Evolutionary conservation across 2,888 invertebrate genomes (phyloP), one percentile per base, ranked within the genome.

Genomic region (Campoplex capitator): DNA sequence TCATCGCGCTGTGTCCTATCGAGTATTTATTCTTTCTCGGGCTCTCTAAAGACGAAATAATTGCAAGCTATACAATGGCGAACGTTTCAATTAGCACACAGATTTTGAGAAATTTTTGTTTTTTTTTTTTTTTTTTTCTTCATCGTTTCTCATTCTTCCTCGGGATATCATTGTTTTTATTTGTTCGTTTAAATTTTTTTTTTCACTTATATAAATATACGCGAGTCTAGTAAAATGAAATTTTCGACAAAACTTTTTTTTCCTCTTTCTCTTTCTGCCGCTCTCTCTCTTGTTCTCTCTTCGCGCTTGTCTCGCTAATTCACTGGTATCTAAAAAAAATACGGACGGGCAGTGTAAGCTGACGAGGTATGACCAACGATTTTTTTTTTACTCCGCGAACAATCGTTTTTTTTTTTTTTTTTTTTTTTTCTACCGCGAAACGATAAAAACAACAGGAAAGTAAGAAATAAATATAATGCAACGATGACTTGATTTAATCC

Each of bases 271-370:
- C 13, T 11, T 11, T 11, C 51, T 18, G n/a, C 51, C 54, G 48
- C 65, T 79, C 28, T 18, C 23, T 56, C 56, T 51, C 51, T 51
- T 6, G 18, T 18, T 35, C 42, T 42, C 58, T 80, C 48, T 58
- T 68, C 65, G 56, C 73, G 45, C 65, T 73, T 76, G 81, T 71
- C 84, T 81, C 80, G 82, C 86, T 85, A 85, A 85, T 71, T 85
- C 58, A 9, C 48, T 86, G 81, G 81, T 85, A 78, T 83, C 83
- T 83, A 87, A 81, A 85, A 85, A 38, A 89, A 89, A 89, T 91
- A 92, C 90, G 91, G 91, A 91, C 91, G 92, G 93, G 92, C 92
- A 92, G 93, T 92, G 92, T 92, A 91, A 91, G 91, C 92, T 92
- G 91, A 90, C 91, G 89, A 91, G 91, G 90, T 92, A 89, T 88